Conservation (phyloP, 2,888 invertebrate genomes). For the Trichopoda pennipes region DNA sequence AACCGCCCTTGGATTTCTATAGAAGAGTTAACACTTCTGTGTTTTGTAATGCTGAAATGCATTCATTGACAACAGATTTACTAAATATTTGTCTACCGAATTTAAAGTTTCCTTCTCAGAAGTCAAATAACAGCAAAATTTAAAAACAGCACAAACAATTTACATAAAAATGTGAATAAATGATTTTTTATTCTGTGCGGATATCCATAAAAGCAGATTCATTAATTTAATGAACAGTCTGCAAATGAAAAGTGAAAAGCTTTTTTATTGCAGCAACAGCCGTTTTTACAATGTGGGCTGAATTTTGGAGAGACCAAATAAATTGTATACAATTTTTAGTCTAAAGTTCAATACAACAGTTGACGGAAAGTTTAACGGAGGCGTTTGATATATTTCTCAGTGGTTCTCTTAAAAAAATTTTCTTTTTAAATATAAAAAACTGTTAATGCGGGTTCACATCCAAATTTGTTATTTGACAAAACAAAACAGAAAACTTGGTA, state of each 20-base stretch:
- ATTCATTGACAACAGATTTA: too few relatives aligned
- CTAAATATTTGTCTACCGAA: too few relatives aligned
- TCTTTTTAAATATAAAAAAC: neutral
- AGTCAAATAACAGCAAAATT: too few relatives aligned
- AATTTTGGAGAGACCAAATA: slow-evolving; percentile 40
- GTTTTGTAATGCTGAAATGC: too few relatives aligned
- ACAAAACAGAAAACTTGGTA: too few relatives aligned
- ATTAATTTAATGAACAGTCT: slow-evolving; percentile 17
- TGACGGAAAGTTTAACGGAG: slow-evolving; percentile 50
- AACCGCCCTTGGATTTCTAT: too few relatives aligned
- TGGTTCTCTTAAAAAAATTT: neutral
- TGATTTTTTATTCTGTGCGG: neutral
- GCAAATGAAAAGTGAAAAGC: slow-evolving; percentile 42
- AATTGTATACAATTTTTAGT: slow-evolving; percentile 57
- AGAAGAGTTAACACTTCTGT: too few relatives aligned
- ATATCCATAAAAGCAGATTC: neutral
- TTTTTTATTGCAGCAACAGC: slow-evolving; percentile 31
- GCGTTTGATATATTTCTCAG: neutral
- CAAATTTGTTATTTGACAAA: too few relatives aligned
- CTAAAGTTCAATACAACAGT: slow-evolving; percentile 45
- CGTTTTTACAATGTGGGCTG: slow-evolving; percentile 18
- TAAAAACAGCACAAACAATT: too few relatives aligned
- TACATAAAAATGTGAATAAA: too few relatives aligned
- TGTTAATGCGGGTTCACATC: too few relatives aligned
- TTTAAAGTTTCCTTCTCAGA: too few relatives aligned